Conservation (phyloP, 2,888 invertebrate genomes). For the Teinopalpus imperialis region DNA sequence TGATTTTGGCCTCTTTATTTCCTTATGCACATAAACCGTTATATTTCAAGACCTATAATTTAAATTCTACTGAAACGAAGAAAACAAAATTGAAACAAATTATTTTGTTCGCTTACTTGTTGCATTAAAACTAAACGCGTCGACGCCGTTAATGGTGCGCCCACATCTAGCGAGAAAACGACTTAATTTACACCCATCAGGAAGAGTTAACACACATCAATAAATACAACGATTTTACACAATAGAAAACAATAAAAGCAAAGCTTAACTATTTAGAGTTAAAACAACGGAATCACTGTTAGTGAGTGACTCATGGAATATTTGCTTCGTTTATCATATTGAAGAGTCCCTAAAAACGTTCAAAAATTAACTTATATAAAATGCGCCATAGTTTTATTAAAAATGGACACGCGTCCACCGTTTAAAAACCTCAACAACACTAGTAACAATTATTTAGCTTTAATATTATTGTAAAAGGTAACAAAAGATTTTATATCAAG, state of each 20-base stretch:
- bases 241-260: neutral
- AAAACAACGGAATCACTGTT: neutral
- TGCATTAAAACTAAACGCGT: neutral
- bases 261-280: neutral
- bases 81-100: neutral
- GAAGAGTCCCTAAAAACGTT: neutral
- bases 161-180: neutral
- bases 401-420: neutral
- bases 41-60: too few relatives aligned
- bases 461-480: conserved; percentile 17
- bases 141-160: neutral
- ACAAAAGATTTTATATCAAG: conserved; percentile 14
- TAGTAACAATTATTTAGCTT: neutral
- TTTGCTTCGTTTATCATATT: too few relatives aligned
- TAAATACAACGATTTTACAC: conserved; percentile 4
- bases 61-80: too few relatives aligned
- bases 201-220: neutral
- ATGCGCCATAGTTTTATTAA: too few relatives aligned
- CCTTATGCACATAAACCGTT: too few relatives aligned
- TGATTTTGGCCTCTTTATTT: too few relatives aligned
- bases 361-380: too few relatives aligned
- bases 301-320: neutral
- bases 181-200: neutral
- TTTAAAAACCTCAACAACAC: neutral
- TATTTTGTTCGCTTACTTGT: neutral